Evolutionary conservation across 2,113 vertebrate genomes (phyloP).

Genomic region (Bolborhynchus lineola): DNA sequence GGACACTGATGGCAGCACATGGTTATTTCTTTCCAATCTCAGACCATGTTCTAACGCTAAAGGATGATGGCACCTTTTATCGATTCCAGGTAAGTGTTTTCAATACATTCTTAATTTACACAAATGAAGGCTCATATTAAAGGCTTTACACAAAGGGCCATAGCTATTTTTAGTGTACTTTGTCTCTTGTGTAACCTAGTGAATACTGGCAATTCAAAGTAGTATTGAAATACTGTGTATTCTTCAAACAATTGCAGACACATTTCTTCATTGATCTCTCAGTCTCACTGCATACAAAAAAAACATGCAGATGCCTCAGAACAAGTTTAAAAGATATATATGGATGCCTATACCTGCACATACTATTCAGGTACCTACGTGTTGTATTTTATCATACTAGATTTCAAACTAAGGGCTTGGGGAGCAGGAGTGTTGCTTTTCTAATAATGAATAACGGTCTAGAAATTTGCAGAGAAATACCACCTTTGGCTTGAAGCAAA

Average conservation of each 20-base stretch:
- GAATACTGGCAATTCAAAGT: neutral
- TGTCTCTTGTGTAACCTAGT: neutral
- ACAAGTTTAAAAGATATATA: neutral
- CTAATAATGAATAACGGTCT: neutral
- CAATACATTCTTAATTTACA: neutral
- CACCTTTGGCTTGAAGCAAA: neutral
- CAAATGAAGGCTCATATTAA: neutral
- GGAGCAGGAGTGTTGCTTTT: neutral
- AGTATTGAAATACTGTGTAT: neutral
- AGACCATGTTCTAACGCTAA: conserved; percentile 94
- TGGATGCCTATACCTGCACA: neutral
- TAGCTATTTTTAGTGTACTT: neutral
- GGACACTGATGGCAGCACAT: conserved; percentile 94
- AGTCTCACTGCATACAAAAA: neutral
- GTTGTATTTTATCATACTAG: neutral
- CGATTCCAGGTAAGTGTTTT: conserved; percentile 87
- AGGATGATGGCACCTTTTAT: conserved; percentile 97
- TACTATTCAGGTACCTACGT: neutral
- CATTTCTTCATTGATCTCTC: neutral
- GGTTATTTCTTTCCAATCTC: conserved; percentile 99
- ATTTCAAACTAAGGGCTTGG: neutral
- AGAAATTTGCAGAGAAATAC: neutral
- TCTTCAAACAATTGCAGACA: neutral
- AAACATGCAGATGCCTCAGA: neutral
- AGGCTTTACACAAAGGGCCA: neutral